Percentiles rank a stretch among this genome's conserved stretches.
phyloP scores from a whole-genome alignment of 2,113 vertebrate species.

The Varanus salvator region DNA sequence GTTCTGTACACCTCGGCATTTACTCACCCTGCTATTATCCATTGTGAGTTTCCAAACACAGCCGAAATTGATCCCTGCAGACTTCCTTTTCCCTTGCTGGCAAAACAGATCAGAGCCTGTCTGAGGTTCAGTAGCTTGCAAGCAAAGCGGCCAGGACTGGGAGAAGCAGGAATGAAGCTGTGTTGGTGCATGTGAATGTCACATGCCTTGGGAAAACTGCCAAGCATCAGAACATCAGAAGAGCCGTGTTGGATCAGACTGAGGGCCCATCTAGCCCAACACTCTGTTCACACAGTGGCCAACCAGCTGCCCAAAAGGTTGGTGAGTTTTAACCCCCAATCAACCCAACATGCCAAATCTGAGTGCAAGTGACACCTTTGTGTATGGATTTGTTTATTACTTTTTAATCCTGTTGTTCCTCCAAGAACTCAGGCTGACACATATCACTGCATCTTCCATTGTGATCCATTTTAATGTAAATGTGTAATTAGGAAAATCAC shows the following conservation, averaged over 20 bases:
- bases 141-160: neutral
- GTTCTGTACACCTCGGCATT: neutral
- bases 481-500: neutral
- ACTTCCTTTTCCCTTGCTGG: neutral
- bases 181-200: neutral
- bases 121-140: neutral
- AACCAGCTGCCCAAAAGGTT: too few species aligned
- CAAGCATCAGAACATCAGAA: too few species aligned
- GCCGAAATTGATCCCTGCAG: rapidly evolving
- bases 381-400: neutral
- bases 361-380: neutral
- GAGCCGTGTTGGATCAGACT: too few species aligned
- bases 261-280: too few species aligned
- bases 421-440: neutral
- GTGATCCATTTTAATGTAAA: neutral
- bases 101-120: too few species aligned
- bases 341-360: neutral
- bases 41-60: neutral
- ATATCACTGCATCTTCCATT: neutral
- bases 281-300: too few species aligned
- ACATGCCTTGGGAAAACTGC: neutral
- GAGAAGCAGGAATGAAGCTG: neutral
- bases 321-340: neutral
- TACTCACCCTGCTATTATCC: conserved; percentile 28
- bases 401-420: neutral